Percentiles rank a stretch among this genome's conserved stretches.
These are phyloP conservation scores for Heliothis subflexa DNA, from an alignment of 1,140 invertebrate species.

Conservation along the genomic window DNA sequence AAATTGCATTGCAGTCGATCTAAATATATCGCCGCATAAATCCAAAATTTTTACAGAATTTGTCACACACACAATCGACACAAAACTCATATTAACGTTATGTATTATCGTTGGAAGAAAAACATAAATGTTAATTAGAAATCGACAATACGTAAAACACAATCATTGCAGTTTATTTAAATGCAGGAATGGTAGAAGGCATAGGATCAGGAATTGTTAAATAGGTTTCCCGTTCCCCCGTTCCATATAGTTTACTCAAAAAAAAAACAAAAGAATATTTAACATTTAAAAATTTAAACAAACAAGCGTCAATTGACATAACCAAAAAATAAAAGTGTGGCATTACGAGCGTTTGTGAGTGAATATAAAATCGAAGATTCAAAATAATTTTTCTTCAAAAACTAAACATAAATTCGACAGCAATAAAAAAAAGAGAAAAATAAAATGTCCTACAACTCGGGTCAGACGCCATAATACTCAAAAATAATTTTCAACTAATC, in stretches of 20 bases:
- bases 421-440: not conserved
- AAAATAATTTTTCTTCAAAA: not conserved
- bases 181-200: not conserved
- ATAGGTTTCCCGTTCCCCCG: not conserved
- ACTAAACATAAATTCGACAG: not conserved
- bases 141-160: not conserved
- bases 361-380: not conserved
- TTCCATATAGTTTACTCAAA: not conserved
- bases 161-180: conserved; percentile 1
- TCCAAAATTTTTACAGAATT: too few relatives aligned
- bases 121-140: too few relatives aligned
- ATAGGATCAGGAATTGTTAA: conserved; percentile 1
- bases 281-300: not conserved
- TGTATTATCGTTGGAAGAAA: too few relatives aligned
- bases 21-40: too few relatives aligned
- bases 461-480: conserved; percentile 38
- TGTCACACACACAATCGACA: too few relatives aligned
- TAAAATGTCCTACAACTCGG: conserved; percentile 23
- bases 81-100: too few relatives aligned
- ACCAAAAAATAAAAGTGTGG: not conserved
- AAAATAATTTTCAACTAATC: conserved; percentile 22
- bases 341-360: not conserved
- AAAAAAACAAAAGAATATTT: not conserved
- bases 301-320: not conserved
- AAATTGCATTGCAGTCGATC: too few relatives aligned